Percentiles rank a stretch among this genome's conserved stretches.
Conservation (phyloP, 1,140 invertebrate species). For the Liolophura sinensis region DNA sequence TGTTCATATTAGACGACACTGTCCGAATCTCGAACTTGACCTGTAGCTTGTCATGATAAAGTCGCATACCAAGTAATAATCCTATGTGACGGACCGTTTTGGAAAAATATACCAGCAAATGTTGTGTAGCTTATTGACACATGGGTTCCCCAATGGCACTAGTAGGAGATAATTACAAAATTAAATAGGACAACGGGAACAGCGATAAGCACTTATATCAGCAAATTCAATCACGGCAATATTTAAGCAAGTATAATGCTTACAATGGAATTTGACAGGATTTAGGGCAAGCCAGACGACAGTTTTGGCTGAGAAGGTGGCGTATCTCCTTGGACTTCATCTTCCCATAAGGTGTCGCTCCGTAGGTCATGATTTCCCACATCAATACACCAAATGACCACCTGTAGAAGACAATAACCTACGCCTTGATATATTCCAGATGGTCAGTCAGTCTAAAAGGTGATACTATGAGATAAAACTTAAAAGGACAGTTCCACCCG, state of each 20-base stretch:
- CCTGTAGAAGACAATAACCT: conserved; percentile 29
- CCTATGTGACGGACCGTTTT: too few species aligned
- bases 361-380: conserved; percentile 61
- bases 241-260: too few species aligned
- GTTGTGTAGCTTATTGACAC: too few species aligned
- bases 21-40: neutral
- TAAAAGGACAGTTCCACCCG: conserved; percentile 7
- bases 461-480: conserved; percentile 56
- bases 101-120: too few species aligned
- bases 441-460: conserved; percentile 57
- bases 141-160: too few species aligned
- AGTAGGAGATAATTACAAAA: too few species aligned
- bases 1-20: neutral
- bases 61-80: neutral
- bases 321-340: conserved; percentile 78
- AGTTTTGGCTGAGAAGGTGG: conserved; percentile 57
- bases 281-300: conserved; percentile 42
- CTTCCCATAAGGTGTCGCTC: conserved; percentile 78
- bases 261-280: conserved; percentile 48
- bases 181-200: neutral
- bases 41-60: neutral
- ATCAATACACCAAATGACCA: conserved; percentile 61
- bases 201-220: neutral
- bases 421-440: too few species aligned
- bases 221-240: too few species aligned